Base-by-base conservation (phyloP, 2,888 invertebrate species). In the Ischnus inquisitorius region DNA sequence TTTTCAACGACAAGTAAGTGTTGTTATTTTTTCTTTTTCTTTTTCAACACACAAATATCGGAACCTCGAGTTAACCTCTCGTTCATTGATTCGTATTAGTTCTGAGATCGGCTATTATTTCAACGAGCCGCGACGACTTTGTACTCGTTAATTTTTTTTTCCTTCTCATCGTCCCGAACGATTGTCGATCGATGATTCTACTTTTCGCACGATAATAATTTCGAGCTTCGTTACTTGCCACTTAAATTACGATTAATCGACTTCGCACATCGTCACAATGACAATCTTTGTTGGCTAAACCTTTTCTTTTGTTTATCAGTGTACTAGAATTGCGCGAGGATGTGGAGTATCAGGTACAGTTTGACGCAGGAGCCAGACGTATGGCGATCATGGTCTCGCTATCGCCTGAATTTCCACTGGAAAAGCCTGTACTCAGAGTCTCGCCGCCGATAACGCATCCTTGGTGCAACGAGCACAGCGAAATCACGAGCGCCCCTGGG, bases 1-100 rank as follows among this genome's bases (percentile, higher is more conserved):
- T 97, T 88, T 97, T 97, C 91, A 97, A 97, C 92, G 97, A 96
- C 88, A 96, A 97, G 96, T 96, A 94, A 95, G 95, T 85, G 64
- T 78, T 88, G 28, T 43, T 57, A 46, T 8, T 51, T 28, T 54
- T 71, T 48, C 51, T 41, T 43, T 5, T 48, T 46, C 12, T 28
- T 25, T 76, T 10, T 16, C n/a, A 8, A 14, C 41, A 25, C 19
- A 22, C 1, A 19, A 19, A 3, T 51, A 62, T 79, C 69, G 43
- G 87, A 85, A 87, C 79, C 81, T 88, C 82, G 14, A 41, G 60
- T 89, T 91, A 91, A 91, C 90, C 91, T 92, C 91, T 92, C 85
- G 67, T 76, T 85, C 75, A 57, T 74, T 85, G 86, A 87, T 76
- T 78, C 57, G 68, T 74, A 71, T 82, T 67, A 69, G 78, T 62